A percentile compares a stretch with the other conserved stretches of the same genome.
Evolutionary conservation across 2,113 vertebrate genomes (phyloP).

Genomic region (Suncus etruscus): DNA sequence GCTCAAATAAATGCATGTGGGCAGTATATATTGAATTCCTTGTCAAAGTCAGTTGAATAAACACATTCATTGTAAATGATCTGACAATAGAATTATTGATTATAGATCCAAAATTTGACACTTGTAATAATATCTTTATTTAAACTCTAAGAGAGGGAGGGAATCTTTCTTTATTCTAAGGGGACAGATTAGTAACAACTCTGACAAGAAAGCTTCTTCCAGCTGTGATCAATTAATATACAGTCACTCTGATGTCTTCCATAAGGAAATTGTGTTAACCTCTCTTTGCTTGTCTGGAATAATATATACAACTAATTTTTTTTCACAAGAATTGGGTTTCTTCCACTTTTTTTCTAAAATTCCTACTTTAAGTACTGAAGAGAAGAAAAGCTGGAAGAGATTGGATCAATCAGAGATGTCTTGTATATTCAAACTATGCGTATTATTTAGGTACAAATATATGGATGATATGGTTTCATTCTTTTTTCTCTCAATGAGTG

Average conservation of each 20-base stretch:
- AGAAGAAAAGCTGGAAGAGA: not conserved
- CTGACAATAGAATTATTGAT: slow-evolving; percentile 82
- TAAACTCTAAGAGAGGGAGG: slow-evolving; percentile 72
- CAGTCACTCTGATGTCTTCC: slow-evolving; percentile 72
- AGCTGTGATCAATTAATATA: slow-evolving; percentile 83
- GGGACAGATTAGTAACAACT: slow-evolving; percentile 70
- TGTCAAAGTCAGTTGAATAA: slow-evolving; percentile 75
- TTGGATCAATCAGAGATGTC: not conserved
- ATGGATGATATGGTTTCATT: not conserved
- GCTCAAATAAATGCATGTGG: slow-evolving; percentile 57
- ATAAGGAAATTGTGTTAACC: slow-evolving; percentile 39
- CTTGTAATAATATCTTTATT: slow-evolving; percentile 73
- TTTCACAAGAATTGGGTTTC: slow-evolving; percentile 2
- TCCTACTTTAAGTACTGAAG: slow-evolving; percentile 14
- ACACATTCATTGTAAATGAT: slow-evolving; percentile 77
- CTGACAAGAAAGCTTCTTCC: slow-evolving; percentile 75
- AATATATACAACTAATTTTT: not conserved
- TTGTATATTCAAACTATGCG: not conserved
- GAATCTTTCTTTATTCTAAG: slow-evolving; percentile 62
- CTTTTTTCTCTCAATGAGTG: not conserved
- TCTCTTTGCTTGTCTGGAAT: slow-evolving; percentile 26
- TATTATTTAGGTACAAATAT: slow-evolving; percentile 29
- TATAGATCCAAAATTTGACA: slow-evolving; percentile 76
- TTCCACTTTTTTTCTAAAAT: not conserved
- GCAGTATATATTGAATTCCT: slow-evolving; percentile 50